Evolutionary conservation across 2,888 invertebrate species (phyloP).

Genomic region (Sarcophaga caerulescens): DNA sequence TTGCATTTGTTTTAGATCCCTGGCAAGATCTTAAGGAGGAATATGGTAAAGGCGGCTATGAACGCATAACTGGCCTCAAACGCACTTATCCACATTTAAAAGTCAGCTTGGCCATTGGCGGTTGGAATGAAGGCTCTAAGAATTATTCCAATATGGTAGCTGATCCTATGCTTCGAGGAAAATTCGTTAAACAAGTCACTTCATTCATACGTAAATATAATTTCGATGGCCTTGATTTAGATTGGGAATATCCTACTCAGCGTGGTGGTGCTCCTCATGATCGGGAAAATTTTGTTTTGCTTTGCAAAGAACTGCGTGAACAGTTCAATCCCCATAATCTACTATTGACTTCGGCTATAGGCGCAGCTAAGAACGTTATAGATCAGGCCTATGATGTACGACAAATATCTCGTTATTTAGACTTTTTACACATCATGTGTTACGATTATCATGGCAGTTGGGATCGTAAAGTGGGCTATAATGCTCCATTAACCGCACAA

Average conservation of each 20-base stretch:
- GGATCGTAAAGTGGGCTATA: slow-evolving; percentile 89
- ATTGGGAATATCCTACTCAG: slow-evolving; percentile 93
- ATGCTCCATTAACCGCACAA: slow-evolving; percentile 86
- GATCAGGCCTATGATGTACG: slow-evolving; percentile 89
- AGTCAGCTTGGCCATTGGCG: slow-evolving; percentile 91
- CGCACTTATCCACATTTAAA: slow-evolving; percentile 86
- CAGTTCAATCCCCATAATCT: slow-evolving; percentile 87
- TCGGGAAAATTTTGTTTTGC: slow-evolving; percentile 87
- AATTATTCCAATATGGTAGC: slow-evolving; percentile 84
- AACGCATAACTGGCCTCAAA: slow-evolving; percentile 86
- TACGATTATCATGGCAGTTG: slow-evolving; percentile 95
- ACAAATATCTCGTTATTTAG: slow-evolving; percentile 85
- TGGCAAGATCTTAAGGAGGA: slow-evolving; percentile 89
- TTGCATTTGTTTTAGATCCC: slow-evolving; percentile 83
- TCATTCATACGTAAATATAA: slow-evolving; percentile 83
- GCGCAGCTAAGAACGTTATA: slow-evolving; percentile 89
- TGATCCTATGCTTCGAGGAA: slow-evolving; percentile 84
- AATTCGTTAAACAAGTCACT: slow-evolving; percentile 87
- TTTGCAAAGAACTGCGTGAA: slow-evolving; percentile 89
- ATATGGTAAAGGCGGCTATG: slow-evolving; percentile 88
- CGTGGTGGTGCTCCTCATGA: slow-evolving; percentile 89
- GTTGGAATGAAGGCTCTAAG: slow-evolving; percentile 94
- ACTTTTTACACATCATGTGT: slow-evolving; percentile 92
- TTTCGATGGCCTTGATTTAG: slow-evolving; percentile 82
- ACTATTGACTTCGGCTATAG: slow-evolving; percentile 90